Evolutionary conservation across 2,113 vertebrate species (phyloP).

Genomic region (Mobula birostris): DNA sequence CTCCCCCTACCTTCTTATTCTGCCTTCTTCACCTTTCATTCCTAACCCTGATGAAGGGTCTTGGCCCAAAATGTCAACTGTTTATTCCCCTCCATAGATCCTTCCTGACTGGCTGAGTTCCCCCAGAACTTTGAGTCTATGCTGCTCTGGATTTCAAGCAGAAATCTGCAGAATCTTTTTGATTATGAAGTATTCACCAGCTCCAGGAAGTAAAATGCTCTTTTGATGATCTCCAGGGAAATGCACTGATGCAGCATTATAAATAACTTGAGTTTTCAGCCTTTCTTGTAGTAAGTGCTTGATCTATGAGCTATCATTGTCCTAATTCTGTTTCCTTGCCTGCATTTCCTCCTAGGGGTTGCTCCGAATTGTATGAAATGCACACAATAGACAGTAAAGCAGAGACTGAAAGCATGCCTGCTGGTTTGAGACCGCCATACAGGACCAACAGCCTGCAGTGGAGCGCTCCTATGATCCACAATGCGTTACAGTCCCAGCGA

Average conservation of each 20-base stretch:
- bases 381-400: conserved; percentile 68
- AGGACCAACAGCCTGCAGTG: conserved; percentile 70
- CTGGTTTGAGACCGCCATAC: conserved; percentile 65
- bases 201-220: background rate
- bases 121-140: too few relatives aligned
- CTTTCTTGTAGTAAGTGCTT: background rate
- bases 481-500: conserved; percentile 56
- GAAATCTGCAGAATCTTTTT: too few relatives aligned
- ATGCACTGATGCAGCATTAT: too few relatives aligned
- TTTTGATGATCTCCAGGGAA: background rate
- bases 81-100: too few relatives aligned
- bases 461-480: conserved; percentile 70
- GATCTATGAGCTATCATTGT: background rate
- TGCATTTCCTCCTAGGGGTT: conserved; percentile 62
- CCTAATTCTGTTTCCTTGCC: background rate
- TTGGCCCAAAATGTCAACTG: too few relatives aligned
- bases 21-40: too few relatives aligned
- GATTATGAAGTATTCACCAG: background rate
- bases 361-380: conserved; percentile 77
- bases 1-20: too few relatives aligned
- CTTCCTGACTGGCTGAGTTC: too few relatives aligned
- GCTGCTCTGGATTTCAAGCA: too few relatives aligned
- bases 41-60: too few relatives aligned
- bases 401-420: conserved; percentile 61
- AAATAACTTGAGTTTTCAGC: background rate